These are phyloP conservation scores for Echiichthys vipera DNA, from an alignment of 2,797 vertebrate genomes.

Conservation along the genomic window DNA sequence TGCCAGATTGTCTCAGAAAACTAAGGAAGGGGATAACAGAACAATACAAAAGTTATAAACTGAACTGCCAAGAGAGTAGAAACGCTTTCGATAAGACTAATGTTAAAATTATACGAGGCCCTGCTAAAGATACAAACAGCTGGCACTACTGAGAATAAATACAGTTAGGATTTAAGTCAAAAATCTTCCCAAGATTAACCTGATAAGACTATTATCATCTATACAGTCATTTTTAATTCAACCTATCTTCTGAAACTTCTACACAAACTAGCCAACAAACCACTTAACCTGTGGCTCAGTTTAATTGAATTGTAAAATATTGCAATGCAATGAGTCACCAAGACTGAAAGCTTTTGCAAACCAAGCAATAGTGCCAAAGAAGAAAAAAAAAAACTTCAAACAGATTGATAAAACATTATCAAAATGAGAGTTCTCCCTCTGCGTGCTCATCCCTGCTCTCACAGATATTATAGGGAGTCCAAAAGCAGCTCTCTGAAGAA, in stretches of 20 bases:
- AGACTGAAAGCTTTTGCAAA: conserved; percentile 57
- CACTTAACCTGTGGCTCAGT: conserved; percentile 42
- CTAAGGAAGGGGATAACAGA: conserved; percentile 43
- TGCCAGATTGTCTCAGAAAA: conserved; percentile 60
- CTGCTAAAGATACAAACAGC: conserved; percentile 27
- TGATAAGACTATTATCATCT: conserved; percentile 39
- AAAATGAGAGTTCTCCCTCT: conserved; percentile 64
- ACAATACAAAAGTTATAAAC: conserved; percentile 47
- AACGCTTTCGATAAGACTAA: conserved; percentile 27
- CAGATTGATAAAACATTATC: conserved; percentile 74
- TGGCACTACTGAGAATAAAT: conserved; percentile 27
- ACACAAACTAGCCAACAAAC: conserved; percentile 45
- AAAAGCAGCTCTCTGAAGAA: conserved; percentile 60
- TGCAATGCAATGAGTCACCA: conserved; percentile 45
- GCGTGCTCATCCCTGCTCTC: conserved; percentile 57
- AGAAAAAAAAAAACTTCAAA: conserved; percentile 65
- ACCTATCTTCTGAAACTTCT: conserved; percentile 16
- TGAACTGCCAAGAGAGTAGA: conserved; percentile 34
- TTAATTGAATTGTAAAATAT: conserved; percentile 53
- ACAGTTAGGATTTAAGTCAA: conserved; percentile 28
- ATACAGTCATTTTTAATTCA: conserved; percentile 37
- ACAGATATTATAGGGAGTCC: conserved; percentile 53
- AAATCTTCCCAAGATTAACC: conserved; percentile 30
- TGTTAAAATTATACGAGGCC: conserved; percentile 28
- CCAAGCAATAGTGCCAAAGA: conserved; percentile 48